Evolutionary conservation across 2,113 vertebrate genomes (phyloP), one percentile per base, ranked within the genome.

Genomic region (Carassius gibelio): DNA sequence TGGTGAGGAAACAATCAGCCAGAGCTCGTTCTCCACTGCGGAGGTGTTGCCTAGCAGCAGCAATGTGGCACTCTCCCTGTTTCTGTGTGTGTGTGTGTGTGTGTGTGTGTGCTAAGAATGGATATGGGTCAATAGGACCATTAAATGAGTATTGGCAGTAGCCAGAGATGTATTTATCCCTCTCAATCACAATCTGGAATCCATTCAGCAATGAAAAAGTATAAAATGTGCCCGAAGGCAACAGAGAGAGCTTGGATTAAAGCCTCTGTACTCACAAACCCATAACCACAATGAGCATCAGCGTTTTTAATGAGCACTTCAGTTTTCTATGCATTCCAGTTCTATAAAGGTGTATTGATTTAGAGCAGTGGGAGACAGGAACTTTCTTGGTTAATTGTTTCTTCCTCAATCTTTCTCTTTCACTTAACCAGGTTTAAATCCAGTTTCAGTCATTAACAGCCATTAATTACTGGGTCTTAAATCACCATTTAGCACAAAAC

Each of bases 21-120:
- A 72, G 85, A 19, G 45, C 23, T 83, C 21, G 26, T 52, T 48
- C 85, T 83, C 64, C 64, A 19, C 55, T 74, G 81, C 79, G 75
- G 64, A 83, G 80, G 55, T 71, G 85, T 87, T 87, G 85, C 81
- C 85, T 87, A 87, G 85, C 85, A 87, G 85, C 83, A 77, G 45
- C 66, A 50, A 77, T 82, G 85, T 74, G 66, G 8, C 21, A 13
- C 55, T 52, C 26, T 50, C n/a, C 15, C 30, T 17, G 30, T 9
- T 8, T 45, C 8, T 48, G 45, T 48, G 45, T 48, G 45, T 66
- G 34, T 11, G 21, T 48, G 45, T 11, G 45, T 48, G 45, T 48
- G 45, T 3, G 21, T 11, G 45, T 48, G 45, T 45, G 42, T 45
- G 42, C 0, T 38, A 72, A 8, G 23, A 68, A 86, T 79, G 30